Evolutionary conservation across 2,888 invertebrate genomes (phyloP), one percentile per base, ranked within the genome.

Genomic region (Diarsia dahlii): DNA sequence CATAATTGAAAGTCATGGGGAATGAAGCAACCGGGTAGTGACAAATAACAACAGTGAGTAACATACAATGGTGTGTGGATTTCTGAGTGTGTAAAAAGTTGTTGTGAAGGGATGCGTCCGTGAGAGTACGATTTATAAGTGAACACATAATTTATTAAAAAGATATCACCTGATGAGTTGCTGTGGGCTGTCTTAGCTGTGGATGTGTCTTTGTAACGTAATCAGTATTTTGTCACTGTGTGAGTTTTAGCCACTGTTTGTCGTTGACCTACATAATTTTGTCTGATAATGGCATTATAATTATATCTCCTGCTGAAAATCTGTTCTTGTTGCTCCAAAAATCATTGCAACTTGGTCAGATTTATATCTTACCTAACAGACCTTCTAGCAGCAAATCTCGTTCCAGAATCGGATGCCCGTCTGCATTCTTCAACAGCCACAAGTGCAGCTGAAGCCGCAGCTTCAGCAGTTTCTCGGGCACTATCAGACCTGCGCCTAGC

Each of bases 401-500:
- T 88, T 0, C 91, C 94, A 45, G 94, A 93, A 84, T 96, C 96
- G 0, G 96, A 96, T 3, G 95, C 95, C 0, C 96, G 88, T 0
- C 96, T 88, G 0, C 92, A 93, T 81, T 95, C 95, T 0, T 92
- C 93, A 20, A 64, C 48, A 1, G 84, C 83, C 0, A 89, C 84
- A 0, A 82, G 84, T n/a, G 78, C 48, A 1, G 84, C 83, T 0
- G 89, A 84, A 1, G 83, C 84, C 0, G 89, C 85, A 0, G 89
- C 88, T 5, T 91, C 87, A 5, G 89, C 66, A 39, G 85, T 80
- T 48, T 92, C 94, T 0, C 92, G 89, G 0, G 94, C 93, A 52
- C 93, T 94, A 78, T 95, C 95, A 0, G 95, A 95, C 2, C 95
- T 89, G 0, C 95, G 92, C 0, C 96, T 90, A 3, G 95, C 94